phyloP scores from a whole-genome alignment of 1,140 invertebrate species.

The Drosophila tsacasi region DNA sequence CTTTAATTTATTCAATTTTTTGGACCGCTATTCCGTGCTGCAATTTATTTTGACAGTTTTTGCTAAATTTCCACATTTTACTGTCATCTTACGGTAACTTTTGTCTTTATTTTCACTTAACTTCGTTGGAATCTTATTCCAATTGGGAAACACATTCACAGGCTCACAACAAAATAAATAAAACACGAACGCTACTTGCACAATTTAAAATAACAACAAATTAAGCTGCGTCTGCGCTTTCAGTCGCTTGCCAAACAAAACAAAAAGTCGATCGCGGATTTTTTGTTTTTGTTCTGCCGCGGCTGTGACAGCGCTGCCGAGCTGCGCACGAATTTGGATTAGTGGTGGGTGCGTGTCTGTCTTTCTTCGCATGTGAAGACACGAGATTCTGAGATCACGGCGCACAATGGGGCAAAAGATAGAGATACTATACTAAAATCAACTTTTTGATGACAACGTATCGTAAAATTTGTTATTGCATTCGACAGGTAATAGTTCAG shows the following conservation, averaged over 20 bases:
- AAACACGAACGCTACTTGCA: conserved; percentile 58
- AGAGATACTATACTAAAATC: too few species aligned
- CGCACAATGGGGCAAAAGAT: too few species aligned
- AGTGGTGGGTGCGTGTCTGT: conserved; percentile 34
- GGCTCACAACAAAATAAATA: conserved; percentile 26
- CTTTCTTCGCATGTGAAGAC: not conserved
- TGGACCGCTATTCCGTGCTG: not conserved
- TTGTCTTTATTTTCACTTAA: not conserved
- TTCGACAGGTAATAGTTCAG: too few species aligned
- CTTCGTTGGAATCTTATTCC: conserved; percentile 5
- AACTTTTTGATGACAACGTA: too few species aligned
- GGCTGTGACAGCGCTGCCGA: conserved; percentile 5
- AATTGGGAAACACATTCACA: conserved; percentile 18
- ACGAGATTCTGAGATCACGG: not conserved
- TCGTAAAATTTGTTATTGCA: too few species aligned
- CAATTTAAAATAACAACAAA: conserved; percentile 39
- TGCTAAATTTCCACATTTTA: not conserved
- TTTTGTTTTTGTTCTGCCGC: conserved; percentile 31
- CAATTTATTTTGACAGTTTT: not conserved
- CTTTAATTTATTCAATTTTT: not conserved
- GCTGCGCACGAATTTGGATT: conserved; percentile 48
- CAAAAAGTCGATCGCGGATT: conserved; percentile 11
- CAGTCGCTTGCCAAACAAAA: conserved; percentile 37
- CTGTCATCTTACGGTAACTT: not conserved
- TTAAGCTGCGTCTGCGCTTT: conserved; percentile 71